Evolutionary conservation across 2,113 vertebrate species (phyloP), one percentile per base, ranked within the genome.

Genomic region (Caretta caretta): DNA sequence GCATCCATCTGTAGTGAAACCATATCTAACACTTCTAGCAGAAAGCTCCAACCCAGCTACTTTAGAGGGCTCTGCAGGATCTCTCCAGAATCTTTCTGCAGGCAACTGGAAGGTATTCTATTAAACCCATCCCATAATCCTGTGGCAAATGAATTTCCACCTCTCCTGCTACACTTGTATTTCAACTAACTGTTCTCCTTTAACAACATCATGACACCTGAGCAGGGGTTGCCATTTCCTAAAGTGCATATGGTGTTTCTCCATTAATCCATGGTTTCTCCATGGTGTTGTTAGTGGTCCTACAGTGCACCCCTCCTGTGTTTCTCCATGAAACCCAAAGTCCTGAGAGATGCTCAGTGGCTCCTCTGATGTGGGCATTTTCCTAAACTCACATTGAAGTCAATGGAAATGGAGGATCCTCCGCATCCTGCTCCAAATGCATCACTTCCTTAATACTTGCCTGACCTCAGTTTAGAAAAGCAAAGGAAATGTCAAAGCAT

Each of bases 21-120:
- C 99, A 0, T 99, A 99, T 98, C 98, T 99, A 80, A 99, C 99
- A 0, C 99, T 99, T 42, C 98, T 99, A 62, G 99, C 99, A 31
- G 99, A 99, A 97, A 99, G 99, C 98, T 99, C 99, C 89, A 99
- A 99, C 90, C 99, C 99, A 2, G 99, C 99, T 53, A 99, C 99
- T 11, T 98, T 99, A 80, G 99, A 99, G 97, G 99, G 99, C 84
- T 99, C 99, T 5, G 99, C 99, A 0, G 99, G 99, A 25, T 99
- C 99, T 20, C 99, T 99, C 56, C 99, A 99, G 98, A 99, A 99
- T 94, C 99, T 99, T 83, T 99, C 99, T 79, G 99, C 99, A 0
- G 99, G 99, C 80, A 99, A 99, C 98, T 99, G 99, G 99, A 99
- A 99, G 99, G 99, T 99, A 98, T 29, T 80, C 11, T 35, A n/a